Conservation (phyloP, 2,888 invertebrate genomes). For the Melanostoma scalare region DNA sequence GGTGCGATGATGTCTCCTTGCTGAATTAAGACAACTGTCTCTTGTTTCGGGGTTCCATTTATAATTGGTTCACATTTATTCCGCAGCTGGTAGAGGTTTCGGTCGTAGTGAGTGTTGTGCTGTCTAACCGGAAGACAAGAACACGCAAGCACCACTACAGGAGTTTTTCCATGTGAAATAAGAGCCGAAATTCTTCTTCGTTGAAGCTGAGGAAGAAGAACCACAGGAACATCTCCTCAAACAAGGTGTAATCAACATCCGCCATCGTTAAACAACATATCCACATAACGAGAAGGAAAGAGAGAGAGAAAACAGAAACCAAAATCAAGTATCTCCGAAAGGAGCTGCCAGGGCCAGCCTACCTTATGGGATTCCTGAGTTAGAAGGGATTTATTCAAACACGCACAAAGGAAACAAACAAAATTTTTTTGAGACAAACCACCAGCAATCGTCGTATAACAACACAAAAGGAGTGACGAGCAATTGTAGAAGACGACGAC, state of each 20-base stretch:
- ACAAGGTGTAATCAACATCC: constrained; percentile 77
- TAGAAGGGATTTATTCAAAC: constrained; percentile 55
- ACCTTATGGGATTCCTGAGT: constrained; percentile 58
- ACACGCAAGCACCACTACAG: constrained; percentile 42
- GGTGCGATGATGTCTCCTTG: neutral
- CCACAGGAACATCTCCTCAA: constrained; percentile 69
- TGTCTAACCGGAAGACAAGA: constrained; percentile 51
- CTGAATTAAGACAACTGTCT: constrained; percentile 31
- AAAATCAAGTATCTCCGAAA: constrained; percentile 33
- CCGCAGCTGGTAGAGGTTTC: constrained; percentile 51
- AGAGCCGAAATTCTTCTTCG: constrained; percentile 14
- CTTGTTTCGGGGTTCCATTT: constrained; percentile 36
- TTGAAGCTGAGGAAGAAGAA: constrained; percentile 9
- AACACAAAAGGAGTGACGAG: constrained; percentile 23
- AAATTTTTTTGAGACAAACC: constrained; percentile 26
- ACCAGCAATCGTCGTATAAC: constrained; percentile 4
- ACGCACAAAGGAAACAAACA: constrained; percentile 65
- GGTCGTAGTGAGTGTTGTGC: neutral
- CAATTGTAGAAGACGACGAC: constrained; percentile 12
- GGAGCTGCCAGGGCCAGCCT: constrained; percentile 9
- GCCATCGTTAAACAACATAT: constrained; percentile 67
- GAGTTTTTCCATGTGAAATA: constrained; percentile 1
- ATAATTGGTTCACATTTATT: constrained; percentile 63
- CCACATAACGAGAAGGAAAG: constrained; percentile 21
- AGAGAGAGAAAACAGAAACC: constrained; percentile 30